A percentile compares a stretch with the other conserved stretches of the same genome.
These are phyloP conservation scores for Ibidorhyncha struthersii DNA, from an alignment of 2,113 vertebrate species.

Conservation along the genomic window DNA sequence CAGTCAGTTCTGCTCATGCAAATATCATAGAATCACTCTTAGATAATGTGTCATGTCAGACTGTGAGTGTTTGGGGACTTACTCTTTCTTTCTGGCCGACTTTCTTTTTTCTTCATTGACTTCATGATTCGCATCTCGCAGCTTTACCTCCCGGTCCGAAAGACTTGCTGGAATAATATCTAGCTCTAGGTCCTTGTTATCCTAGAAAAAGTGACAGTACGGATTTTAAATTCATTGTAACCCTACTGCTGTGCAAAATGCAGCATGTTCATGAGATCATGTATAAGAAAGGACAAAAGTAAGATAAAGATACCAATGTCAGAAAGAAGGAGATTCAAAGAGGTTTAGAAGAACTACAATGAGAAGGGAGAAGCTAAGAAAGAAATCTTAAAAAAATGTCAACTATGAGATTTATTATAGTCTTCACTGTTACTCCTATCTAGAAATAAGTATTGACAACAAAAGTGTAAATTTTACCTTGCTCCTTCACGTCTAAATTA, in stretches of 20 bases:
- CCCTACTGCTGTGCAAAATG: not conserved
- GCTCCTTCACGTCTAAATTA: not conserved
- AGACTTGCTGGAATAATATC: constrained; percentile 97
- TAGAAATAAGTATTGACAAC: not conserved
- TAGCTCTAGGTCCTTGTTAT: constrained; percentile 94
- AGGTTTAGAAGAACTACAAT: not conserved
- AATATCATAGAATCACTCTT: not conserved
- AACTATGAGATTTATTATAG: not conserved
- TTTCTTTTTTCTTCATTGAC: constrained; percentile 97
- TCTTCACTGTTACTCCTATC: not conserved
- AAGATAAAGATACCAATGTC: not conserved
- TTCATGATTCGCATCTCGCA: constrained; percentile 93
- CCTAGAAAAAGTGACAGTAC: constrained; percentile 69
- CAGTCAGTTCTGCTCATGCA: not conserved
- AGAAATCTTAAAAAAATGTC: not conserved
- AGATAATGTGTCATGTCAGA: not conserved
- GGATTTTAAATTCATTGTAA: not conserved
- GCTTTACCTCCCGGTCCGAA: constrained; percentile 91
- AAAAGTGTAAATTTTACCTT: not conserved
- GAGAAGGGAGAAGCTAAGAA: not conserved
- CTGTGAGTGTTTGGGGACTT: constrained; percentile 45
- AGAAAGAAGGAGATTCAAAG: not conserved
- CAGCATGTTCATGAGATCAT: not conserved
- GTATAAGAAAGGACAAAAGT: not conserved
- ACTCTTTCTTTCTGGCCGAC: constrained; percentile 98